These are phyloP conservation scores for Eulithis prunata DNA, from an alignment of 2,888 invertebrate species.

Conservation along the genomic window DNA sequence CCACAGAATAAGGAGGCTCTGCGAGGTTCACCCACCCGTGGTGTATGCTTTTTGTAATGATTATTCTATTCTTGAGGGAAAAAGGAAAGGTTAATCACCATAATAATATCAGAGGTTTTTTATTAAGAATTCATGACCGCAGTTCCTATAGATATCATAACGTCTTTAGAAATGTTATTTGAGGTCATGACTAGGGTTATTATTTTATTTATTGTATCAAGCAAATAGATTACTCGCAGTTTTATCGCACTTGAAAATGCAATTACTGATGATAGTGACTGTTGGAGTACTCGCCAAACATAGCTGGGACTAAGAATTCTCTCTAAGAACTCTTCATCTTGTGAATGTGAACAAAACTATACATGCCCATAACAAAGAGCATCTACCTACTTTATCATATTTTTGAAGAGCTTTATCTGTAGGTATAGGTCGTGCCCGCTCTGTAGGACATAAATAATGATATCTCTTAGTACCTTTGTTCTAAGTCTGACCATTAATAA, in stretches of 20 bases:
- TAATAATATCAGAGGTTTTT: constrained; percentile 18
- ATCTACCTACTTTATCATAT: too few species aligned
- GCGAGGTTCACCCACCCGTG: constrained; percentile 40
- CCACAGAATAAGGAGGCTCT: constrained; percentile 20
- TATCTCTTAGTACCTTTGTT: not conserved
- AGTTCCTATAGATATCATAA: constrained; percentile 47
- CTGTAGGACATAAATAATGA: not conserved
- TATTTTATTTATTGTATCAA: not conserved
- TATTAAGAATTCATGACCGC: constrained; percentile 49
- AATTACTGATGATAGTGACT: too few species aligned
- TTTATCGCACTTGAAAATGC: too few species aligned
- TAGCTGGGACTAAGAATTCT: too few species aligned
- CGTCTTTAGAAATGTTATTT: not conserved
- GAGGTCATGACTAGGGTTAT: not conserved
- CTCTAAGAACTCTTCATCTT: too few species aligned
- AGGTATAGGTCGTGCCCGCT: too few species aligned
- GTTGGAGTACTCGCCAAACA: too few species aligned
- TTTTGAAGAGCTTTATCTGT: too few species aligned
- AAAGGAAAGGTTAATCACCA: not conserved
- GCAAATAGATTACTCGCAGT: too few species aligned
- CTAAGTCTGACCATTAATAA: constrained; percentile 36
- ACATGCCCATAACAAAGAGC: too few species aligned
- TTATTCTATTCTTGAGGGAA: constrained; percentile 4
- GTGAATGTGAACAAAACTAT: too few species aligned
- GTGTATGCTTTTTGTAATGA: constrained; percentile 54